A percentile compares a stretch with the other conserved stretches of the same genome.
phyloP scores from a whole-genome alignment of 2,888 invertebrate genomes.

The Leucoma salicis region DNA sequence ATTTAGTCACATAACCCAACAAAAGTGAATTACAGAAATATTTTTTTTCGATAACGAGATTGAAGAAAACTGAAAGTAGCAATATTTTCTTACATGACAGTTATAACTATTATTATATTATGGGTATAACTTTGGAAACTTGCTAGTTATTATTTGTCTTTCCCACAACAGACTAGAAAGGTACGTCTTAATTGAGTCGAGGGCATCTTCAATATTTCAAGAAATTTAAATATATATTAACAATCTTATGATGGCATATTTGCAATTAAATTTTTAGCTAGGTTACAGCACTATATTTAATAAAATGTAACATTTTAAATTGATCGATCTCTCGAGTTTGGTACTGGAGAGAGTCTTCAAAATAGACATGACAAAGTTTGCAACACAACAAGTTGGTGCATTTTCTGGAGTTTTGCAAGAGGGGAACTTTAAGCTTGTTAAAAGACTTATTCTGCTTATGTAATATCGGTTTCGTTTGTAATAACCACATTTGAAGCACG shows the following conservation, averaged over 20 bases:
- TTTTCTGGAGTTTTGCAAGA: conserved; percentile 28
- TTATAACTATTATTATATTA: too few relatives aligned
- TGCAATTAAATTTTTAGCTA: conserved; percentile 11
- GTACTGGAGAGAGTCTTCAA: conserved; percentile 27
- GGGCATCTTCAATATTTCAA: too few relatives aligned
- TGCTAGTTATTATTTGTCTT: conserved; percentile 2
- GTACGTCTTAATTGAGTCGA: too few relatives aligned
- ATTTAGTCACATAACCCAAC: conserved; percentile 48
- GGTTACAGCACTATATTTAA: conserved; percentile 14
- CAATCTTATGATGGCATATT: not conserved
- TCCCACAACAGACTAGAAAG: too few relatives aligned
- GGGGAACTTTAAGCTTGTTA: conserved; percentile 27
- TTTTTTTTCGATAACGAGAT: conserved; percentile 11
- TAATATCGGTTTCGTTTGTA: conserved; percentile 40
- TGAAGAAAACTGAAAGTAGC: conserved; percentile 10
- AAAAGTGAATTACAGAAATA: conserved; percentile 20
- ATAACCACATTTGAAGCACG: conserved; percentile 47
- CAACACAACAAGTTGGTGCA: conserved; percentile 29
- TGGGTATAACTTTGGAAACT: too few relatives aligned
- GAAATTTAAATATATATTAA: too few relatives aligned
- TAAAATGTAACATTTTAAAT: conserved; percentile 26
- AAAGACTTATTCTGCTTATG: conserved; percentile 37
- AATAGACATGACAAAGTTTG: conserved; percentile 29
- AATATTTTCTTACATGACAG: not conserved
- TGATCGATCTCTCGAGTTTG: conserved; percentile 19